Evolutionary conservation across 2,888 invertebrate genomes (phyloP), one percentile per base, ranked within the genome.

Genomic region (Sphinx pinastri): DNA sequence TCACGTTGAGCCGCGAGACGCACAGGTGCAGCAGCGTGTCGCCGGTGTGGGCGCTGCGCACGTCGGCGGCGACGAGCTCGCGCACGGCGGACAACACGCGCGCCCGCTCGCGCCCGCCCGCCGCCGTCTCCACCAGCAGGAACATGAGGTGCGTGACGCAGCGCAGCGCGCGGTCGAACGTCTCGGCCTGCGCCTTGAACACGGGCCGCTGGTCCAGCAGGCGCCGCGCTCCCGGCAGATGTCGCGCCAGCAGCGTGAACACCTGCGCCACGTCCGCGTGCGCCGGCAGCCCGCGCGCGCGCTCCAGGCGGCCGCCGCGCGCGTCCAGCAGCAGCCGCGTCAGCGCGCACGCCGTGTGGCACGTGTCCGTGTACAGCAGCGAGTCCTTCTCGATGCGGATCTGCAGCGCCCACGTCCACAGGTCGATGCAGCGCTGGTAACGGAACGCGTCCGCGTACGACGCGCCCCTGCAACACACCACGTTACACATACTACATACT

Each of bases 1-100:
- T 96, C 14, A 96, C 96, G 91, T 97, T 97, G 75, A 96, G 94
- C 75, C 96, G 96, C 58, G 96, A 97, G 71, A 97, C 97, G 82
- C 97, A 96, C 76, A 98, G 94, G 93, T 98, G 98, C 72, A 99
- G 95, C 75, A 98, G 94, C n/a, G 97, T 96, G 87, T 98, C 97
- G 72, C 96, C 96, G 71, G 96, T 95, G 81, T 94, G 94, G 11
- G 96, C 95, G 79, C 96, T 96, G 74, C 95, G 95, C 69, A 97
- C 95, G 88, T 97, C 96, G 72, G 94, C 89, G 69, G 93, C 94
- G 47, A 97, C 94, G 68, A 96, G 91, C 76, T 47, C 84, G 80
- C 94, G 68, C 88, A 78, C 76, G 68, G 74, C 76, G n/a, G 54
- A 55, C 68, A 14, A 69, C 70, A 69, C 94, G 14, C 96, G 93